Conservation (phyloP, 2,888 invertebrate species). For the Argyresthia goedartella region DNA sequence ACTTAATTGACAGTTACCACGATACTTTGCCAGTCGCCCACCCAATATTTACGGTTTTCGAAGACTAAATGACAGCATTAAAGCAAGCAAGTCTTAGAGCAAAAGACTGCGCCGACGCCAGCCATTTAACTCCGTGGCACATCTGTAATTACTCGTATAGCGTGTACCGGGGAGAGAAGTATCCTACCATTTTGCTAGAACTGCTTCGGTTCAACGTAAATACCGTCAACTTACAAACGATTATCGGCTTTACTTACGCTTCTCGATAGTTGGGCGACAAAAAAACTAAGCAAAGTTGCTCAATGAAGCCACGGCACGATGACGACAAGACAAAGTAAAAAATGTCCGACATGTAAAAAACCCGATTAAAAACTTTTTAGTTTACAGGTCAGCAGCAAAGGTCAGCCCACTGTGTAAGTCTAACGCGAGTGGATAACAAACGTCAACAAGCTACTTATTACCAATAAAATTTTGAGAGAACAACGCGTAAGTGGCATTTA, state of each 20-base stretch:
- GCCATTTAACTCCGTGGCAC: slow-evolving; percentile 58
- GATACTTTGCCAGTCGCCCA: not conserved
- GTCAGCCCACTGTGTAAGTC: slow-evolving; percentile 15
- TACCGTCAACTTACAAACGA: not conserved
- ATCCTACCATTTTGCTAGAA: slow-evolving; percentile 40
- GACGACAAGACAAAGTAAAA: too few species aligned
- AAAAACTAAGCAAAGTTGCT: too few species aligned
- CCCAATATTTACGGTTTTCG: slow-evolving; percentile 40
- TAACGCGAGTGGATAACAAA: slow-evolving; percentile 23
- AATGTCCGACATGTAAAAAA: too few species aligned
- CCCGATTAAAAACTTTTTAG: not conserved
- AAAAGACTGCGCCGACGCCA: slow-evolving; percentile 24
- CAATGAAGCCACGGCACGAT: too few species aligned
- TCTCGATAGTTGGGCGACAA: too few species aligned
- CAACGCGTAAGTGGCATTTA: slow-evolving; percentile 62
- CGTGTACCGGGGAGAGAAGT: slow-evolving; percentile 46
- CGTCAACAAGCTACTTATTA: slow-evolving; percentile 52
- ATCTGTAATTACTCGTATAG: slow-evolving; percentile 58
- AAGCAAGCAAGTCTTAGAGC: slow-evolving; percentile 21
- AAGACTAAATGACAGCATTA: slow-evolving; percentile 50
- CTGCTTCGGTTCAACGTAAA: not conserved
- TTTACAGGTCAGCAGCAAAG: slow-evolving; percentile 26
- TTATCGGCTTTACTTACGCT: not conserved
- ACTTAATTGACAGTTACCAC: slow-evolving; percentile 26
- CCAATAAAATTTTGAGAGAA: slow-evolving; percentile 61